phyloP scores from a whole-genome alignment of 1,140 invertebrate species.

The Thaumetopoea pityocampa region DNA sequence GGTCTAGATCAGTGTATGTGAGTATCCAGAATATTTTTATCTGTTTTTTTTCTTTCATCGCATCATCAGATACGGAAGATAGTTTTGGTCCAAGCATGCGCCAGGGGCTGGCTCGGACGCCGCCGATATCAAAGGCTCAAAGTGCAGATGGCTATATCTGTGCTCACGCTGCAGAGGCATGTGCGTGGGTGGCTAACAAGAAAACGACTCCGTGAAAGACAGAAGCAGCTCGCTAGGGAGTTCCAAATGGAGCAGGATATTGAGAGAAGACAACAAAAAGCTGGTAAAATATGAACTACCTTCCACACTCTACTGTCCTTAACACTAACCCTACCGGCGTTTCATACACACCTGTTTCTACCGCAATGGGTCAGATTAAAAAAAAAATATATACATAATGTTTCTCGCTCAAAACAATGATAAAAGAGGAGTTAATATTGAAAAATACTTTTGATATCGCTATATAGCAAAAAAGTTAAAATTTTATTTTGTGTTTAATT shows the following conservation, averaged over 20 bases:
- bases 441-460: too few relatives aligned
- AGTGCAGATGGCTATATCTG: slow-evolving; percentile 79
- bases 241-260: slow-evolving; percentile 62
- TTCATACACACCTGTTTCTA: too few relatives aligned
- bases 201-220: slow-evolving; percentile 65
- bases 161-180: slow-evolving; percentile 81
- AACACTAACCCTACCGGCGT: too few relatives aligned
- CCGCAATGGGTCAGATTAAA: too few relatives aligned
- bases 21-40: slow-evolving; percentile 5
- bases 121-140: slow-evolving; percentile 77
- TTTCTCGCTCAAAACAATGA: too few relatives aligned
- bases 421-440: too few relatives aligned
- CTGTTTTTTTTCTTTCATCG: slow-evolving; percentile 30
- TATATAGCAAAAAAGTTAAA: too few relatives aligned
- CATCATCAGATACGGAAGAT: slow-evolving; percentile 83
- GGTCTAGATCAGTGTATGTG: too few relatives aligned
- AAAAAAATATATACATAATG: too few relatives aligned
- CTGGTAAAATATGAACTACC: slow-evolving; percentile 20
- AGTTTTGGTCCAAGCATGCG: slow-evolving; percentile 82
- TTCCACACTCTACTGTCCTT: too few relatives aligned
- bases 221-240: slow-evolving; percentile 59
- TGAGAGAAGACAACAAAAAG: slow-evolving; percentile 54
- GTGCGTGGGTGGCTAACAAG: slow-evolving; percentile 81
- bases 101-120: slow-evolving; percentile 83
- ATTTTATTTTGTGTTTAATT: too few relatives aligned